These are phyloP conservation scores for Pediacus dermestoides DNA, from an alignment of 2,888 invertebrate species.

Conservation along the genomic window DNA sequence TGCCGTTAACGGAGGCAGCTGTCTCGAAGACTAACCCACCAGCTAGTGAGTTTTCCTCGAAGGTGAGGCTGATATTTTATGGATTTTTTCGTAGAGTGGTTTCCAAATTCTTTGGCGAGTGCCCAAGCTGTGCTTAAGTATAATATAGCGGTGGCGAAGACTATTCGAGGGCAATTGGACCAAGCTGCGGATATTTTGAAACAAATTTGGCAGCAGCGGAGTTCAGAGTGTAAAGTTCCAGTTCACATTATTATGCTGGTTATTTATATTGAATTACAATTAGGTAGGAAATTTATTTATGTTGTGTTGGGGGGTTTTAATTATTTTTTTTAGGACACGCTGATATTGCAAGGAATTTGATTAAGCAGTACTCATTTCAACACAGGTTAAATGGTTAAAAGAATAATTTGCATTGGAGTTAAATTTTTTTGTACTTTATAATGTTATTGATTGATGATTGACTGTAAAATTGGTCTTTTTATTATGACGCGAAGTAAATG, in stretches of 20 bases:
- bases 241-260: constrained; percentile 63
- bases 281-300: constrained; percentile 50
- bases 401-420: constrained; percentile 9
- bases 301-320: not conserved
- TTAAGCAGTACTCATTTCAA: constrained; percentile 59
- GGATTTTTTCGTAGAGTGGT: constrained; percentile 53
- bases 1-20: constrained; percentile 39
- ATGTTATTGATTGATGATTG: too few species aligned
- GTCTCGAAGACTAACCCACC: constrained; percentile 45
- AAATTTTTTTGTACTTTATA: too few species aligned
- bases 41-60: constrained; percentile 43
- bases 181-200: constrained; percentile 51
- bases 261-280: constrained; percentile 62
- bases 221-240: constrained; percentile 53
- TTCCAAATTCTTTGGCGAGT: constrained; percentile 59
- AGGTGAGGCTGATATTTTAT: too few species aligned
- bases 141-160: constrained; percentile 73
- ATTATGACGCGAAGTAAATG: too few species aligned
- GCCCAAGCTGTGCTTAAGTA: constrained; percentile 72
- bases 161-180: constrained; percentile 70
- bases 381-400: constrained; percentile 30
- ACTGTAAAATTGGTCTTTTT: too few species aligned
- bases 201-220: constrained; percentile 56
- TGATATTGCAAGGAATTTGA: constrained; percentile 57
- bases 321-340: constrained; percentile 30